Percentiles rank a stretch among this genome's conserved stretches.
phyloP scores from a whole-genome alignment of 2,113 vertebrate species.

The Dasyornis broadbenti region DNA sequence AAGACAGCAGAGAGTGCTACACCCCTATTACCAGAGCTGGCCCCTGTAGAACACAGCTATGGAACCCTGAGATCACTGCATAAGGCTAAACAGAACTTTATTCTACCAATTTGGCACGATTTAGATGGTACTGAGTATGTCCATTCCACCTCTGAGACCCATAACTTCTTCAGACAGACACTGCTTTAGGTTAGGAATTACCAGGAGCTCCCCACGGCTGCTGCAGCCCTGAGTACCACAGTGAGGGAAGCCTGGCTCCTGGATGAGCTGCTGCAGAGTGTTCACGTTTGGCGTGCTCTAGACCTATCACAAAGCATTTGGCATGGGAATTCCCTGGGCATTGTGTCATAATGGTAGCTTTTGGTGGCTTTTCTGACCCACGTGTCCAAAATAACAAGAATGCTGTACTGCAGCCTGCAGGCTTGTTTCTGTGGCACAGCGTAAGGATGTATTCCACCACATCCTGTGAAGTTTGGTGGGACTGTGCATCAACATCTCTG shows the following conservation, averaged over 20 bases:
- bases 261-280: not conserved
- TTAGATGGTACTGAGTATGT: not conserved
- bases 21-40: not conserved
- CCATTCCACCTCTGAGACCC: not conserved
- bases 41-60: accelerated
- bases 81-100: not conserved
- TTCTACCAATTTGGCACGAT: not conserved
- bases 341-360: not conserved
- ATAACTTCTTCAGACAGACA: not conserved
- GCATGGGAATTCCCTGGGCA: not conserved
- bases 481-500: not conserved
- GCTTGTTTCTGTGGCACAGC: not conserved
- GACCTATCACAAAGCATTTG: not conserved
- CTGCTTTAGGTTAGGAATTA: not conserved
- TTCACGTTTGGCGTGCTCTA: not conserved
- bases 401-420: not conserved
- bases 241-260: not conserved
- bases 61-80: not conserved
- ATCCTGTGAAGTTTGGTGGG: not conserved
- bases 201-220: not conserved
- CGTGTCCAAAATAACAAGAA: not conserved
- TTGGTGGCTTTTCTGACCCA: not conserved
- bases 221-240: not conserved
- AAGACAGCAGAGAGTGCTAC: not conserved
- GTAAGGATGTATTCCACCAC: not conserved